phyloP scores from a whole-genome alignment of 2,888 invertebrate genomes.

The Conchocele bisecta region DNA sequence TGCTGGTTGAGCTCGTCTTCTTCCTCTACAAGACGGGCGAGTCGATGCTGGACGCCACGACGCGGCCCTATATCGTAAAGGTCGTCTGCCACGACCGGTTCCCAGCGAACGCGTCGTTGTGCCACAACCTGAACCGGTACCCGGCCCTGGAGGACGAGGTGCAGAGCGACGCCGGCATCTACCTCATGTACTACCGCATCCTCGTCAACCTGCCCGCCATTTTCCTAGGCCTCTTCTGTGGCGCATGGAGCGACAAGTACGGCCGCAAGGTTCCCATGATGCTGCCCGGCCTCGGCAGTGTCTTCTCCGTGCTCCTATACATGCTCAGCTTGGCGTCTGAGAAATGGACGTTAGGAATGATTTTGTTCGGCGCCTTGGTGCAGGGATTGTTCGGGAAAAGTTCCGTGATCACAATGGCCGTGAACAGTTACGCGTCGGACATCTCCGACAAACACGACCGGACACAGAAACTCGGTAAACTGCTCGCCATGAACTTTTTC shows the following conservation, averaged over 20 bases:
- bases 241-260: constrained; percentile 81
- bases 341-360: constrained; percentile 65
- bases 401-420: constrained; percentile 82
- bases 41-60: constrained; percentile 81
- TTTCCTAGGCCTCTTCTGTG: constrained; percentile 80
- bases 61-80: constrained; percentile 79
- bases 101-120: constrained; percentile 57
- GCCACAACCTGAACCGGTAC: constrained; percentile 55
- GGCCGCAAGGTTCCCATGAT: constrained; percentile 81
- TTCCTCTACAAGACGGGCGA: constrained; percentile 82
- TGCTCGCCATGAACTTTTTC: constrained; percentile 81
- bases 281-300: constrained; percentile 79
- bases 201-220: constrained; percentile 81
- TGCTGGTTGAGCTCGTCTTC: constrained; percentile 77
- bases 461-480: constrained; percentile 76
- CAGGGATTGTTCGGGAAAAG: constrained; percentile 81
- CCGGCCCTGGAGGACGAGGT: constrained; percentile 69
- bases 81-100: constrained; percentile 72
- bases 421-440: constrained; percentile 81
- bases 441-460: constrained; percentile 74
- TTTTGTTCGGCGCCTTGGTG: constrained; percentile 76
- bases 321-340: constrained; percentile 67
- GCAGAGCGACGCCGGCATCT: constrained; percentile 74
- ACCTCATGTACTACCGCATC: constrained; percentile 79
- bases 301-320: constrained; percentile 77